Conservation (phyloP, 2,797 vertebrate genomes). For the Scyliorhinus canicula region DNA sequence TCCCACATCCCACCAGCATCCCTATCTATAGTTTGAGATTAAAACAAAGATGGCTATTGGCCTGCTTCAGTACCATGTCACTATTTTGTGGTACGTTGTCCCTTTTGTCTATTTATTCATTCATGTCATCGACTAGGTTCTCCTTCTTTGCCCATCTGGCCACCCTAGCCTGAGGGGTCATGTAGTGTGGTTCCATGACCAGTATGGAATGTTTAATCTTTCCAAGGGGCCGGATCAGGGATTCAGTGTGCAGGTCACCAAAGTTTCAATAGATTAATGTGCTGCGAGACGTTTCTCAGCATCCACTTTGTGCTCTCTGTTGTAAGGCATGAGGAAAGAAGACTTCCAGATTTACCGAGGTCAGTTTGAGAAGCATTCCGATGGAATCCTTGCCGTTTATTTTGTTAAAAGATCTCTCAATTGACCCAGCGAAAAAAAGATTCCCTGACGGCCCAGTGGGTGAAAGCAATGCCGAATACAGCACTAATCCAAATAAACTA, state of each 20-base stretch:
- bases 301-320: no score
- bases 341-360: neutral
- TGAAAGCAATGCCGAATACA: neutral
- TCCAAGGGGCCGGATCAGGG: neutral
- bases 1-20: neutral
- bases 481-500: neutral
- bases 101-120: neutral
- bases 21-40: neutral
- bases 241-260: neutral
- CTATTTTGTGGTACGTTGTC: neutral
- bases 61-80: neutral
- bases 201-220: neutral
- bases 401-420: neutral
- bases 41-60: neutral
- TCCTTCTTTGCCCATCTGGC: neutral
- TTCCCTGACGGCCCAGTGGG: neutral
- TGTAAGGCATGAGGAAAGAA: neutral
- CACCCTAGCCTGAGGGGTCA: neutral
- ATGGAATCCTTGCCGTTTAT: neutral
- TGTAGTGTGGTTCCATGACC: neutral
- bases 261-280: neutral
- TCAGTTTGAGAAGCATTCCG: neutral
- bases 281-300: neutral
- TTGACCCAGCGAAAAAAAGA: neutral
- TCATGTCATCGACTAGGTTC: neutral